phyloP scores from a whole-genome alignment of 2,797 vertebrate genomes.

The Xiphophorus birchmanni region DNA sequence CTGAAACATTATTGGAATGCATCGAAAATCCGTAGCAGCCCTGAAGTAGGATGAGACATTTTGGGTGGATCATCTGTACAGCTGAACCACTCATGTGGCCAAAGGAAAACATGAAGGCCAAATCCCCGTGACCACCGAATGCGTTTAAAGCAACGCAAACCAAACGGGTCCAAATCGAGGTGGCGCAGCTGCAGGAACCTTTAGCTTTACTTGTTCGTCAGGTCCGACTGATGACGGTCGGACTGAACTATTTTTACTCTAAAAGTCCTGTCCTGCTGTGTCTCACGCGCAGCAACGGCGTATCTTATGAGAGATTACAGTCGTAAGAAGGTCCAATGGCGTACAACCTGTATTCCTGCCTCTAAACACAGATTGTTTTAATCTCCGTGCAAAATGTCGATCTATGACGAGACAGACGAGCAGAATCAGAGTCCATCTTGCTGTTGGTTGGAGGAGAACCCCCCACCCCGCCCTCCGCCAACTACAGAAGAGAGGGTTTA shows the following conservation, averaged over 20 bases:
- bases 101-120: conserved; percentile 58
- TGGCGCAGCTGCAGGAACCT: conserved; percentile 26
- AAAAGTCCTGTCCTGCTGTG: conserved; percentile 15
- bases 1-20: not conserved
- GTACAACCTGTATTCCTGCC: conserved; percentile 18
- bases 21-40: not conserved
- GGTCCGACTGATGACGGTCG: conserved; percentile 80
- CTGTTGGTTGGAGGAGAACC: conserved; percentile 82
- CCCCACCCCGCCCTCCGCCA: conserved; percentile 49
- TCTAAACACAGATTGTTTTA: conserved; percentile 69
- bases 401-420: conserved; percentile 91
- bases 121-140: conserved; percentile 57
- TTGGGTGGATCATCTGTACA: conserved; percentile 55
- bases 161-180: conserved; percentile 18
- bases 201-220: conserved; percentile 73
- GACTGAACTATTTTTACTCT: conserved; percentile 45
- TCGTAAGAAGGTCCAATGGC: conserved; percentile 1
- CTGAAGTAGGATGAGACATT: not conserved
- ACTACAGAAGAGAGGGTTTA: conserved; percentile 76
- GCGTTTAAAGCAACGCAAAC: conserved; percentile 28
- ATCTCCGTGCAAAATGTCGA: conserved; percentile 94
- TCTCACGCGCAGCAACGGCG: conserved; percentile 4
- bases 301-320: conserved; percentile 17
- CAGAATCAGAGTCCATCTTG: conserved; percentile 97
- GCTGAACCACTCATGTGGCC: conserved; percentile 60